Evolutionary conservation across 2,113 vertebrate species (phyloP).

Genomic region (Aspiorhynchus laticeps): DNA sequence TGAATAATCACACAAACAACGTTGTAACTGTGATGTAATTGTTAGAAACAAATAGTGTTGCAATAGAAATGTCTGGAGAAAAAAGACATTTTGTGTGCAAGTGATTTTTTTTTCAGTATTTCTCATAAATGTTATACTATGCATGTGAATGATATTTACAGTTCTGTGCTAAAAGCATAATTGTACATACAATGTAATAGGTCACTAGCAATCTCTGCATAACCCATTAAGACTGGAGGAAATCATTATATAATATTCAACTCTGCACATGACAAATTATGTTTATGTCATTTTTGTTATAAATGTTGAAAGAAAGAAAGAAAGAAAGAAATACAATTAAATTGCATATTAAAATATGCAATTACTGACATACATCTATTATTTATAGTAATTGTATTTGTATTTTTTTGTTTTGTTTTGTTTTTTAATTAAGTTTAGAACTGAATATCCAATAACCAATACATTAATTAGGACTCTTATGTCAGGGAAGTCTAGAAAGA

Average conservation of each 20-base stretch:
- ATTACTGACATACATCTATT: neutral
- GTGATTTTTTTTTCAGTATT: neutral
- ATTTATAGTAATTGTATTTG: neutral
- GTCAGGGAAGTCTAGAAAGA: conserved; percentile 16
- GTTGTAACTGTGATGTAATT: neutral
- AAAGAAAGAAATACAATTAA: no score
- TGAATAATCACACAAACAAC: neutral
- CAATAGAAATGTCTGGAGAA: neutral
- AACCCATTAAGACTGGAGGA: conserved; percentile 36
- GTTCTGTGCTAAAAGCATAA: neutral
- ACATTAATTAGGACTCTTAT: neutral
- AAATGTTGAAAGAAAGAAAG: neutral
- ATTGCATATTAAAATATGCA: neutral
- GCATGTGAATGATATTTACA: neutral
- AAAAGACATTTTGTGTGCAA: neutral
- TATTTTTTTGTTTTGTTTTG: no score
- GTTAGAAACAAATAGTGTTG: neutral
- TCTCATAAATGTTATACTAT: neutral
- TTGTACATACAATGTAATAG: neutral
- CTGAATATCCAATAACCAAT: neutral
- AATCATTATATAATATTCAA: neutral
- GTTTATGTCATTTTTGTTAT: conserved; percentile 1
- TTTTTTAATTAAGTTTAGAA: neutral
- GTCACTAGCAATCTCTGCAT: conserved; percentile 25
- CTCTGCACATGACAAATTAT: neutral